Evolutionary conservation across 1,140 invertebrate genomes (phyloP), one percentile per base, ranked within the genome.

Genomic region (Hermatobates lingyangjiaoensis): DNA sequence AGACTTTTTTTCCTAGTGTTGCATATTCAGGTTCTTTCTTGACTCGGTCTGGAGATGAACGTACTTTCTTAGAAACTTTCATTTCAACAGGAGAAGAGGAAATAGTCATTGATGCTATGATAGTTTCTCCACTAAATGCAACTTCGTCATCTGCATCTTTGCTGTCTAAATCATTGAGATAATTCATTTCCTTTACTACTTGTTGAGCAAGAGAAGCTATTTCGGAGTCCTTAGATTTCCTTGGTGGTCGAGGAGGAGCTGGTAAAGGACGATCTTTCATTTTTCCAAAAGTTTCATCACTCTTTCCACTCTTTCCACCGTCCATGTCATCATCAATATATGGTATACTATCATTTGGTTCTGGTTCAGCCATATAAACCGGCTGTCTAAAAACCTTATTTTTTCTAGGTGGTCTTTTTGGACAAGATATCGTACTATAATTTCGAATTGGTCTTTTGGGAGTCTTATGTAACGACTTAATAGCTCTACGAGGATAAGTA

Each of bases 231-330:
- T 58, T 69, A 57, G 65, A 63, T 64, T 68, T 64, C 59, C 82
- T 68, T 0, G 82, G 81, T 30, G 84, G 83, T 45, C 82, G 66
- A 4, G 84, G 83, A 0, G 84, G 83, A 10, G 84, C 76, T n/a
- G 84, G 83, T 50, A 87, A 61, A 0, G 84, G 84, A 54, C 84
- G 71, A 52, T 77, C 74, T 66, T 83, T 83, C 72, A 87, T 86
- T 67, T 81, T 86, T 58, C 74, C 77, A 1, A 85, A 69, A 10
- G 83, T 69, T 50, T 78, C 75, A 14, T 77, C 80, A 18, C 79
- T 81, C 47, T 77, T 72, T 27, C 83, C 61, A 59, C 80, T 68
- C 62, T 69, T 76, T 28, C 27, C 27, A 3, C 40, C 52, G 42
- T 51, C 50, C 15, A 25, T 24, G 12, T 48, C 27, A n/a, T 56